phyloP scores from a whole-genome alignment of 2,888 invertebrate genomes.

The Galeopsomyia nigrocyanea region DNA sequence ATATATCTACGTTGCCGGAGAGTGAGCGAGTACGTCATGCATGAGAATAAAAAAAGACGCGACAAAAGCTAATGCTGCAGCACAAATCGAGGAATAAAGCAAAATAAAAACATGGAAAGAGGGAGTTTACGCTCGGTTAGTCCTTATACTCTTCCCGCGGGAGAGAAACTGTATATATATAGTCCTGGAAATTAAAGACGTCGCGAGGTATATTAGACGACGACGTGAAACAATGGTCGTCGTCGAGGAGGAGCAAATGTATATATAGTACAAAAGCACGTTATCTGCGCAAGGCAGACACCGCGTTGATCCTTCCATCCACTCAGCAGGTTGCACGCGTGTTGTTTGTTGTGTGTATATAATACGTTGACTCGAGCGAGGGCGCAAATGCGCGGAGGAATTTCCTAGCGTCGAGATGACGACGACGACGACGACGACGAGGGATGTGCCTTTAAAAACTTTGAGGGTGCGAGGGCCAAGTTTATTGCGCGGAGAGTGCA shows the following conservation, averaged over 20 bases:
- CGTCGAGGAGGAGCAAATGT: conserved; percentile 55
- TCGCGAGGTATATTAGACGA: conserved; percentile 49
- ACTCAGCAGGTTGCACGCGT: too few species aligned
- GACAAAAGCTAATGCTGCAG: too few species aligned
- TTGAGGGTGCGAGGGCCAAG: too few species aligned
- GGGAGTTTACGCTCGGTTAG: conserved; percentile 16
- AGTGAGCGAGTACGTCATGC: neutral
- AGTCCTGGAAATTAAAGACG: conserved; percentile 60
- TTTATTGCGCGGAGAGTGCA: too few species aligned
- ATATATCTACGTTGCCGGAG: conserved; percentile 8
- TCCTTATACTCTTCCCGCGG: conserved; percentile 48
- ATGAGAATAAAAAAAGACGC: conserved; percentile 13
- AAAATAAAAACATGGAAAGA: too few species aligned
- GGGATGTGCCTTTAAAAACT: neutral
- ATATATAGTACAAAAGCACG: conserved; percentile 14
- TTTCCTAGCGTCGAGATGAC: neutral
- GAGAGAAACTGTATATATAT: conserved; percentile 46
- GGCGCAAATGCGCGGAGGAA: neutral
- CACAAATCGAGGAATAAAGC: too few species aligned
- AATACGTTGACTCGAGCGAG: conserved; percentile 12
- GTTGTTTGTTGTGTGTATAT: too few species aligned
- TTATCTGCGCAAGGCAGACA: conserved; percentile 44
- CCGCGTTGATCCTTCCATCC: neutral
- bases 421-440: neutral
- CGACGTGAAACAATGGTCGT: conserved; percentile 57